Evolutionary conservation across 2,113 vertebrate species (phyloP).

Genomic region (Sebastes fasciatus): DNA sequence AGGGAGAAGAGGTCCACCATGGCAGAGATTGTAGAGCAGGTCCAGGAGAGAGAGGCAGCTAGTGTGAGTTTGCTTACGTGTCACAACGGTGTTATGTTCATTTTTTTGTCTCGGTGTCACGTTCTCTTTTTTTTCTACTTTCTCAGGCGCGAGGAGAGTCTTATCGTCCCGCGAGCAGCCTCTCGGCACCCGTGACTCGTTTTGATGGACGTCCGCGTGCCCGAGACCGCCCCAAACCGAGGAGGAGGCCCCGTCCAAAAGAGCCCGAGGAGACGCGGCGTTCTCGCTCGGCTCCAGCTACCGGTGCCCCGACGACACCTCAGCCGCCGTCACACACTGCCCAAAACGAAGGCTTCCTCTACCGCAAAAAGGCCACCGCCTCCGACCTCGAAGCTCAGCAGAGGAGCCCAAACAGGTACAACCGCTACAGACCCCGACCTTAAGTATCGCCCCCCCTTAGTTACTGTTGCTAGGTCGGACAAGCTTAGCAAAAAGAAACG

Average conservation of each 20-base stretch:
- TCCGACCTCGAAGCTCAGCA: constrained; percentile 90
- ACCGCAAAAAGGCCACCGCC: constrained; percentile 88
- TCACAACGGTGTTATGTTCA: not conserved
- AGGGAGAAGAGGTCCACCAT: constrained; percentile 90
- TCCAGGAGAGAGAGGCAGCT: constrained; percentile 92
- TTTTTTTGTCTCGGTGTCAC: not conserved
- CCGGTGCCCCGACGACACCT: constrained; percentile 85
- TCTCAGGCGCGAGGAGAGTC: constrained; percentile 81
- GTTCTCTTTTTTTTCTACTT: not conserved
- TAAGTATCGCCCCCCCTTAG: too few relatives aligned
- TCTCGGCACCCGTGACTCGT: constrained; percentile 89
- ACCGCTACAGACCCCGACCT: too few relatives aligned
- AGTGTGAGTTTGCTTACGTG: constrained; percentile 63
- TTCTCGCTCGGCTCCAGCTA: constrained; percentile 92
- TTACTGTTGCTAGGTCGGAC: too few relatives aligned
- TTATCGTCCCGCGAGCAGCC: constrained; percentile 87
- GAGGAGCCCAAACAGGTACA: constrained; percentile 91
- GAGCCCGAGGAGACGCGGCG: constrained; percentile 90
- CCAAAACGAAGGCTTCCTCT: constrained; percentile 91
- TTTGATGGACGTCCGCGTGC: constrained; percentile 91
- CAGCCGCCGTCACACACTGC: constrained; percentile 89
- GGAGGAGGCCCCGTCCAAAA: constrained; percentile 91
- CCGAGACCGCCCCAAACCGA: constrained; percentile 91
- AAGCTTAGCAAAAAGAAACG: too few relatives aligned
- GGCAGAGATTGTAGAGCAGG: constrained; percentile 95